Evolutionary conservation across 2,113 vertebrate genomes (phyloP), one percentile per base, ranked within the genome.

Genomic region (Scomber colias): DNA sequence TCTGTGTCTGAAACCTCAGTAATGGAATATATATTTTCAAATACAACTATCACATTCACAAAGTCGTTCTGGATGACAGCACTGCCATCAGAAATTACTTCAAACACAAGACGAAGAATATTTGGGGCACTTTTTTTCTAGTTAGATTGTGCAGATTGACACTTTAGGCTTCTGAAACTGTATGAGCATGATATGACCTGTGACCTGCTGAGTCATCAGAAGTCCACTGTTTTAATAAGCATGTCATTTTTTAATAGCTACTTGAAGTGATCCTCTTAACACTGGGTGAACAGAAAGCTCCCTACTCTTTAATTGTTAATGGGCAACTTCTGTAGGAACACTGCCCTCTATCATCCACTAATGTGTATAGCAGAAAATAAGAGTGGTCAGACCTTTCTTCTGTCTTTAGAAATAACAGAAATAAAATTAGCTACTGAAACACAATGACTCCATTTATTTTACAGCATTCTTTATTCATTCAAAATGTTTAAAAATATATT

Each of bases 391-490:
- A 40, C 24, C 5, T 57, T 7, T 51, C 11, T 27, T 27, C 21
- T 60, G 21, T 21, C 21, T 21, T 8, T 44, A 11, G 11, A 6
- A 5, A 64, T 27, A 19, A 19, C 0, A 16, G 30, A 31, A 50
- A n/a, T 19, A 44, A 5, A 27, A 45, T 65, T 9, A 51, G 15
- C n/a, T 27, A 21, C 45, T 44, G 3, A 4, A 44, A 44, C 14
- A 54, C 19, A 67, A 62, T 44, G 11, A n/a, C n/a, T 21, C 7
- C 16, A 11, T 11, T 21, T 44, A 21, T 65, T 77, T 74, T 31
- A 19, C 70, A 89, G 79, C 85, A 84, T 85, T 85, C 78, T 90
- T 92, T 90, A 90, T 88, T 92, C 61, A 86, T 73, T 83, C 77
- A 73, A 89, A 89, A 79, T 24, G 7, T 90, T 90, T 17, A 85